Evolutionary conservation across 2,113 vertebrate genomes (phyloP), one percentile per base, ranked within the genome.

Genomic region (Megalops atlanticus): DNA sequence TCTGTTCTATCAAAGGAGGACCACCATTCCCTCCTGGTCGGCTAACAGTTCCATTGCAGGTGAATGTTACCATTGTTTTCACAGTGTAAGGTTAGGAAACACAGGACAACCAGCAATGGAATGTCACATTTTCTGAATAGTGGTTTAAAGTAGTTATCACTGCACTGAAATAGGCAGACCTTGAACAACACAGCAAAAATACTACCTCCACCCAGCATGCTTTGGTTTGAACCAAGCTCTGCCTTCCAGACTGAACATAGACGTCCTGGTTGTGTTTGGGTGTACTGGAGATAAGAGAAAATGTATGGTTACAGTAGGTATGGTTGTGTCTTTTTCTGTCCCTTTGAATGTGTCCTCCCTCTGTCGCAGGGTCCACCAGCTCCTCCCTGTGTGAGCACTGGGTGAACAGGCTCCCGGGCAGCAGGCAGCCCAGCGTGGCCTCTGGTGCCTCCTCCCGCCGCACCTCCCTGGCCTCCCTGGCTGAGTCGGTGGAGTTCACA

Each of bases 11-110:
- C 98, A 99, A 93, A 90, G 98, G 74, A 96, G 97, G 87, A 97
- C 96, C 0, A 94, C 94, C 0, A 97, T 99, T 78, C 98, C 98
- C 0, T 97, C 97, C 0, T 99, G 97, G 98, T 99, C 97, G 0
- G 98, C 98, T 74, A 99, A 99, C 91, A 99, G 98, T 89, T 99
- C 98, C 0, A 95, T 98, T 83, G 98, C 98, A 87, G 98, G 98
- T 98, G 80, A 90, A 89, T 80, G 21, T 82, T 16, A n/a, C 21
- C n/a, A n/a, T n/a, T n/a, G n/a, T n/a, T n/a, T n/a, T n/a, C n/a
- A n/a, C n/a, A n/a, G n/a, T n/a, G n/a, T n/a, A n/a, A n/a, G n/a
- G n/a, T n/a, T n/a, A n/a, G n/a, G n/a, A n/a, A n/a, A n/a, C n/a
- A n/a, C n/a, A n/a, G n/a, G n/a, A n/a, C n/a, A n/a, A n/a, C n/a